Percentiles rank a stretch among this genome's conserved stretches.
Evolutionary conservation across 2,113 vertebrate genomes (phyloP).

Genomic region (Python bivittatus): DNA sequence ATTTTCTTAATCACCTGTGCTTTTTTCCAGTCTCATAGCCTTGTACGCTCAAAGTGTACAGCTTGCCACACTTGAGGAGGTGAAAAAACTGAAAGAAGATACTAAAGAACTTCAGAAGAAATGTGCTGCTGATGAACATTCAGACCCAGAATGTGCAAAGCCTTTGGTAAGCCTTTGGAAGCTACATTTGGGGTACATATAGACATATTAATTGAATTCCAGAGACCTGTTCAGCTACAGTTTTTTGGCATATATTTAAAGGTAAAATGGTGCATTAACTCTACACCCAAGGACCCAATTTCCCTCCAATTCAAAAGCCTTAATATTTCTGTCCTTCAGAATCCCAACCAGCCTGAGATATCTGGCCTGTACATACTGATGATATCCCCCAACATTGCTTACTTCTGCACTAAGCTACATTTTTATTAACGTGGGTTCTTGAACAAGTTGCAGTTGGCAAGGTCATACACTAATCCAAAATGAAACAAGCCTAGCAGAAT

Average conservation of each 20-base stretch:
- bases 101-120: not conserved
- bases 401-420: not conserved
- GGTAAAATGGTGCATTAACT: not conserved
- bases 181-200: not conserved
- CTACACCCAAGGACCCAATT: not conserved
- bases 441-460: not conserved
- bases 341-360: not conserved
- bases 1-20: not conserved
- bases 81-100: not conserved
- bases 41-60: not conserved
- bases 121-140: not conserved
- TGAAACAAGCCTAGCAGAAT: not conserved
- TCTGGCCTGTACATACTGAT: not conserved
- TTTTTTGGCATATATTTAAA: not conserved
- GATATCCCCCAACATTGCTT: not conserved
- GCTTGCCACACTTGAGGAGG: not conserved
- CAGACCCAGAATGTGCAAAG: not conserved
- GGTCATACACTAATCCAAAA: not conserved
- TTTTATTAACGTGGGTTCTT: not conserved
- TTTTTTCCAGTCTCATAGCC: not conserved
- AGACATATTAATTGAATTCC: not conserved
- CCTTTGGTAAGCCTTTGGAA: slow-evolving; percentile 1
- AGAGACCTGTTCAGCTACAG: not conserved
- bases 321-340: not conserved
- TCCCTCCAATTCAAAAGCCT: not conserved